Base-by-base conservation (phyloP, 2,113 vertebrate species). In the Ancistrus triradiatus region DNA sequence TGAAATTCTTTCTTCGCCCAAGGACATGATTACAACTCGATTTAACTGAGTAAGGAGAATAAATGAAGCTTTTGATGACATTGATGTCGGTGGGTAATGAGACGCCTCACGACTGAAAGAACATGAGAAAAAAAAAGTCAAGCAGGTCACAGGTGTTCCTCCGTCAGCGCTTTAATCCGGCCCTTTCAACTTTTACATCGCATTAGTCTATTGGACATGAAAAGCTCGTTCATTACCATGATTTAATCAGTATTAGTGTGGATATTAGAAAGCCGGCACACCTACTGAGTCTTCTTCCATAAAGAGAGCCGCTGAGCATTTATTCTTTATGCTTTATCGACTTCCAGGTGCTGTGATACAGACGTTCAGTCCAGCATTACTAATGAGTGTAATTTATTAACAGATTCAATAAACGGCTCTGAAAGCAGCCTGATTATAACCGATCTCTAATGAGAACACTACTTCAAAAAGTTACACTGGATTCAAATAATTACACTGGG, bases 81-180 rank as follows among this genome's bases (percentile, higher is more conserved):
- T 76, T 70, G 56, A 78, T 83, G 78, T 80, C 75, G 84, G 87
- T 86, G 80, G 77, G 85, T 86, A 85, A 87, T 84, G 87, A 86
- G 77, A 89, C 84, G 85, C 84, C 80, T n/a, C n/a, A n/a, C n/a
- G n/a, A n/a, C n/a, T n/a, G n/a, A 82, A 90, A 88, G 86, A 84
- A 82, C 81, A 81, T 86, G 88, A 87, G 87, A 87, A 89, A 65
- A n/a, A n/a, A n/a, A n/a, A n/a, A n/a, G n/a, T n/a, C n/a, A n/a
- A n/a, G n/a, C n/a, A n/a, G n/a, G 84, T 89, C 86, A 85, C 88
- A 90, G 89, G 86, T 91, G 83, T 89, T 89, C 89, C 86, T 84
- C n/a, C n/a, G n/a, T n/a, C n/a, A n/a, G n/a, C n/a, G 73, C 60
- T 78, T 77, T 76, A 86, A 85, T 88, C 87, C 81, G 73, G 79